Evolutionary conservation across 2,888 invertebrate genomes (phyloP).

Genomic region (Gymnoscelis rufifasciata): DNA sequence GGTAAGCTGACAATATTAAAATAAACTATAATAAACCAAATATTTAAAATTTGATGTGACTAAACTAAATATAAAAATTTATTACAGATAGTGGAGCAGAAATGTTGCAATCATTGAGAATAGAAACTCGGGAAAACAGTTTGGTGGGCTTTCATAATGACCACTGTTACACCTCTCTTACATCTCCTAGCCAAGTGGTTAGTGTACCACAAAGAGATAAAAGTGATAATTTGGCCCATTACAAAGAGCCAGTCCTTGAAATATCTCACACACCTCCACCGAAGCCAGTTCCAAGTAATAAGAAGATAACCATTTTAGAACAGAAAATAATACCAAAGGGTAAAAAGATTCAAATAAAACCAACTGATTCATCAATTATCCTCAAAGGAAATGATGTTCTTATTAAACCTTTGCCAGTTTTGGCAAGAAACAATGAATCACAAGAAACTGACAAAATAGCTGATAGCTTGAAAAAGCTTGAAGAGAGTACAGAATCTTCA

Average conservation of each 20-base stretch:
- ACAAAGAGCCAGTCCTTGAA: constrained; percentile 68
- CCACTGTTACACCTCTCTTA: constrained; percentile 88
- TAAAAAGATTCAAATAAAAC: constrained; percentile 63
- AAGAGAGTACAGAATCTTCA: constrained; percentile 74
- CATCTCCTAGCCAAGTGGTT: constrained; percentile 79
- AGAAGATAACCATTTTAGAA: constrained; percentile 73
- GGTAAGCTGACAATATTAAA: constrained; percentile 43
- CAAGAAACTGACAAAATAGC: constrained; percentile 43
- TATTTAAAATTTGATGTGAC: neutral
- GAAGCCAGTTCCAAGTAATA: constrained; percentile 62
- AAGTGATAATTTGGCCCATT: constrained; percentile 51
- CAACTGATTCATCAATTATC: constrained; percentile 53
- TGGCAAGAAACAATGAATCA: constrained; percentile 51
- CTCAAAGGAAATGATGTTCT: constrained; percentile 65
- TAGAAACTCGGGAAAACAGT: constrained; percentile 73
- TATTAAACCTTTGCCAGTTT: constrained; percentile 54
- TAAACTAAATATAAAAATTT: neutral
- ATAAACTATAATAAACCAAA: neutral
- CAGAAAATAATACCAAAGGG: constrained; percentile 74
- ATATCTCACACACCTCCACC: constrained; percentile 66
- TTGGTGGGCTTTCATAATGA: constrained; percentile 85
- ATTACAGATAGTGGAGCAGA: constrained; percentile 70
- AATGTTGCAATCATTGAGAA: constrained; percentile 71
- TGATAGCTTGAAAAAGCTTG: constrained; percentile 55
- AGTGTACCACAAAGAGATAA: constrained; percentile 39